Percentiles rank a stretch among this genome's conserved stretches.
phyloP scores from a whole-genome alignment of 2,888 invertebrate species.

The Torymus texanus region DNA sequence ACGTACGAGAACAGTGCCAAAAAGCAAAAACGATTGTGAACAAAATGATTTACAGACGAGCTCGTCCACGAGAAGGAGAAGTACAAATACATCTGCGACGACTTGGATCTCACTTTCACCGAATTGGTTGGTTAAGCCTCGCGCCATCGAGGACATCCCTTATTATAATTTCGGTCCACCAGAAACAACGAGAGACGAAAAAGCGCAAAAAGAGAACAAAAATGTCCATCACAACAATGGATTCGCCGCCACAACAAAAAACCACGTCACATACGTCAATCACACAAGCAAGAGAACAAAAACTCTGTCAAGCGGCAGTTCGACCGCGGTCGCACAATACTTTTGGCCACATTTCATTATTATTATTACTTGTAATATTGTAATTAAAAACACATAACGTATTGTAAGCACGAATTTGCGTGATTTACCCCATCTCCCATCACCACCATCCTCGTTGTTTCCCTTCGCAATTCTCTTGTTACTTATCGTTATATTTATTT shows the following conservation, averaged over 20 bases:
- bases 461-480: conserved; percentile 10
- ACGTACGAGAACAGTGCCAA: neutral
- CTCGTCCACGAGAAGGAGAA: conserved; percentile 98
- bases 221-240: conserved; percentile 33
- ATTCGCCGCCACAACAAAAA: conserved; percentile 38
- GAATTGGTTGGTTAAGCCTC: conserved; percentile 80
- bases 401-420: conserved; percentile 64
- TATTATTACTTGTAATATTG: conserved; percentile 70
- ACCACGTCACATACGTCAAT: conserved; percentile 6
- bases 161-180: conserved; percentile 27
- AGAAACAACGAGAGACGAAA: conserved; percentile 30
- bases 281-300: neutral
- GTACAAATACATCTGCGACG: conserved; percentile 99
- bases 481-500: conserved; percentile 34
- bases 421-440: conserved; percentile 34
- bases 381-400: conserved; percentile 67
- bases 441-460: conserved; percentile 39
- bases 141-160: conserved; percentile 20
- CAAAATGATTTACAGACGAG: conserved; percentile 83
- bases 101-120: conserved; percentile 99
- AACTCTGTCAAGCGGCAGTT: conserved; percentile 20
- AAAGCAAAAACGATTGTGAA: conserved; percentile 37
- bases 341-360: conserved; percentile 57
- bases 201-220: conserved; percentile 27
- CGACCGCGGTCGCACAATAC: conserved; percentile 45